Evolutionary conservation across 2,113 vertebrate genomes (phyloP).

Genomic region (Nothobranchius kuhntae): DNA sequence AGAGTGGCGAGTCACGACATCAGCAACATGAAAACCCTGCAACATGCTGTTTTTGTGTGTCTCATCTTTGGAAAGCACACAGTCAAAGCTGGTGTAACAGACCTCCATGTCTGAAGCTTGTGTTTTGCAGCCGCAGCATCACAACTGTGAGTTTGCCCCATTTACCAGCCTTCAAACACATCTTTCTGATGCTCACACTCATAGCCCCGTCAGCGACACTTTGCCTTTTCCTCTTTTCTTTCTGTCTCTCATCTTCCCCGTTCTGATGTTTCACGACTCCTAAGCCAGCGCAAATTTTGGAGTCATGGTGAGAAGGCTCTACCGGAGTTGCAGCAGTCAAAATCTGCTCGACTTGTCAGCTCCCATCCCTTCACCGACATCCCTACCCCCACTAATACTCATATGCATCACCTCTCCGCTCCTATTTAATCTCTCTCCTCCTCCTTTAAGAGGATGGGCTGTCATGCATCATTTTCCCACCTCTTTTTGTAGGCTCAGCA

Average conservation of each 20-base stretch:
- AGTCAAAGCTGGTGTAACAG: conserved; percentile 24
- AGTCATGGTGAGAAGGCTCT: conserved; percentile 53
- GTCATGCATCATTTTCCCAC: conserved; percentile 35
- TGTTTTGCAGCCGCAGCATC: conserved; percentile 17
- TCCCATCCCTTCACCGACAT: conserved; percentile 16
- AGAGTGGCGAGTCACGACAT: not conserved
- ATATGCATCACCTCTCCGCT: conserved; percentile 36
- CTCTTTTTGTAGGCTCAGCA: conserved; percentile 15
- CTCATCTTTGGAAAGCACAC: conserved; percentile 1
- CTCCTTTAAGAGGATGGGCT: conserved; percentile 9
- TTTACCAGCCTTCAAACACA: conserved; percentile 60
- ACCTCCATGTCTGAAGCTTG: conserved; percentile 7
- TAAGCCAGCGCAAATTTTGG: conserved; percentile 44
- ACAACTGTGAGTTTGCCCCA: conserved; percentile 45
- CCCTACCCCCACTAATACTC: conserved; percentile 9
- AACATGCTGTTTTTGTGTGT: conserved; percentile 1
- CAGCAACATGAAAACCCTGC: not conserved
- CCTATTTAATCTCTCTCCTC: conserved; percentile 30
- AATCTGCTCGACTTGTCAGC: conserved; percentile 44
- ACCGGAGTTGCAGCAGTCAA: conserved; percentile 35
- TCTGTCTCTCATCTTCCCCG: conserved; percentile 20
- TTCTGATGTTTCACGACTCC: conserved; percentile 51
- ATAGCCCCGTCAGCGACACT: conserved; percentile 50
- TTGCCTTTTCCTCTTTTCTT: conserved; percentile 47
- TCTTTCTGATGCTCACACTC: conserved; percentile 52